Conservation (phyloP, 2,888 invertebrate genomes). For the Morinoia aosen region DNA sequence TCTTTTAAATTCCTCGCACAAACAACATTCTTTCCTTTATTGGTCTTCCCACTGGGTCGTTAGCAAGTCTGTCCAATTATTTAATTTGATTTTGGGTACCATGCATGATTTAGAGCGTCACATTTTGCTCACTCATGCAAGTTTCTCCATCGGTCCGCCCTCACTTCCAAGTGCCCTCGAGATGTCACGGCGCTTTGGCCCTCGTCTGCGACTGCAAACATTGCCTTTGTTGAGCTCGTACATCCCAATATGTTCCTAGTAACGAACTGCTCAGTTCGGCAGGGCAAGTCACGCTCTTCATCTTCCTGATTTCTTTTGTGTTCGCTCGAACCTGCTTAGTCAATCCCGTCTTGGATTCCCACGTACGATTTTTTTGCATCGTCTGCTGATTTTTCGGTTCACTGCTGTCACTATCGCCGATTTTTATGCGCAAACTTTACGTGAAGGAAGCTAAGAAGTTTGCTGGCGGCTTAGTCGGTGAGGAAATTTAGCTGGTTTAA, state of each 20-base stretch:
- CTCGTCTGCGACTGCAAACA: neutral
- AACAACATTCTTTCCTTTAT: too few species aligned
- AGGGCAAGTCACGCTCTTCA: neutral
- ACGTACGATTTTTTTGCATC: neutral
- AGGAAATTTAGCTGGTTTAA: neutral
- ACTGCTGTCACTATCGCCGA: too few species aligned
- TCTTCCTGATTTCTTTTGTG: neutral
- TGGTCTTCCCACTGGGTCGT: too few species aligned
- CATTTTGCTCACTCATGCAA: neutral
- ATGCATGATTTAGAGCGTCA: neutral
- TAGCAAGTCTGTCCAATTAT: neutral
- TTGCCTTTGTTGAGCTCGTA: neutral
- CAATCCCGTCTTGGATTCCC: neutral
- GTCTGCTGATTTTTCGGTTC: too few species aligned
- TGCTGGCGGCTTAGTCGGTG: neutral
- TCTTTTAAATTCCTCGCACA: too few species aligned
- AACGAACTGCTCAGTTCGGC: neutral
- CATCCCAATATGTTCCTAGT: neutral
- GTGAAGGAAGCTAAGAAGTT: neutral
- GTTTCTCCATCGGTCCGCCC: neutral
- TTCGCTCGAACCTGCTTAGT: neutral
- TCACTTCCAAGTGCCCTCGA: neutral
- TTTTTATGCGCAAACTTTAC: neutral
- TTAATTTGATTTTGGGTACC: neutral
- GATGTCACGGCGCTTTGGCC: neutral